Base-by-base conservation (phyloP, 53 echinoderm and acorn worm species). In the Crossaster papposus region DNA sequence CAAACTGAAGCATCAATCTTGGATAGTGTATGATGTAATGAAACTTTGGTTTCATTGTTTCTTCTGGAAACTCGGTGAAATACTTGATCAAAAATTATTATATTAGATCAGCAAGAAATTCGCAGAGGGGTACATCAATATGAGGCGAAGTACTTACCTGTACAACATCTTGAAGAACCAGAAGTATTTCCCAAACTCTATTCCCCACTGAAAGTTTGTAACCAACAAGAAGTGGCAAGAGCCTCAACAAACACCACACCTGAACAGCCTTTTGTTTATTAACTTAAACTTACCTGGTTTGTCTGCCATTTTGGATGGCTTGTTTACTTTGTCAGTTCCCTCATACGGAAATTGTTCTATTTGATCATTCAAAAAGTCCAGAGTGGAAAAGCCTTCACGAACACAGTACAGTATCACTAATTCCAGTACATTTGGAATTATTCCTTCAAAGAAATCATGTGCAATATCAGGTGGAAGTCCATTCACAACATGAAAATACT, bases 171-270 rank as follows among this genome's bases (percentile, higher is more conserved):
- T 29, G 12, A 68, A 90, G 81, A 12, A 38, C 18, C 4, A 90
- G 28, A n/a, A 90, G 32, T 28, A 81, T 2, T 51, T 72, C 74
- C 90, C 90, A 90, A 6, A 54, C 26, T 6, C 51, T 31, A 51
- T 90, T 82, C 31, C 36, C 31, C 14, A 73, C 72, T 34, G 90
- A 54, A 24, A 90, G 82, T 8, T 72, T 28, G 5, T 38, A 44
- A 5, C 81, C 82, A 52, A 90, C 90, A 65, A 91, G 68, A 14
- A 90, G 50, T 33, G 91, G 88, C 18, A 92, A 44, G 22, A 92
- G 74, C 7, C 92, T 20, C 15, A 92, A 30, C 1, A 92, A 81
- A 74, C 88, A 88, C 89, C 89, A 92, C 12, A 35, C 54, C 51
- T 90, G 90, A 31, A 70, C 73, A 54, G 54, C 74, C 50, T 68